phyloP scores from a whole-genome alignment of 2,113 vertebrate genomes.

The Tachysurus vachellii region DNA sequence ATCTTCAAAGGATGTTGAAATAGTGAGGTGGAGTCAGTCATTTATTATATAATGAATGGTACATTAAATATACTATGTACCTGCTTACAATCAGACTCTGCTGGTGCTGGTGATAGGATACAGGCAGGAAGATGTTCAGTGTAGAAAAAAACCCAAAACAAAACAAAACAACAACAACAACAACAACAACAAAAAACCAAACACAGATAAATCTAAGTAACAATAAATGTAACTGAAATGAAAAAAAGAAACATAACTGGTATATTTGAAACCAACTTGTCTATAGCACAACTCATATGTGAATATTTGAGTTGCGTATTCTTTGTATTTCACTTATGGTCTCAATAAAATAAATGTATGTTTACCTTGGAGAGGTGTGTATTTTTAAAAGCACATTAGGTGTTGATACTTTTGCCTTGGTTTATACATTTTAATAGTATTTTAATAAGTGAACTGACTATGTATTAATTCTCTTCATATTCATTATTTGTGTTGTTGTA shows the following conservation, averaged over 20 bases:
- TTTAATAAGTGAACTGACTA: not conserved
- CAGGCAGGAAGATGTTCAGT: not conserved
- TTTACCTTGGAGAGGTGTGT: not conserved
- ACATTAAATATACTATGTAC: not conserved
- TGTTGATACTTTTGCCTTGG: not conserved
- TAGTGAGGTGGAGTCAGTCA: not conserved
- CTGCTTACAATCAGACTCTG: not conserved
- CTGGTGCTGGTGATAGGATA: not conserved
- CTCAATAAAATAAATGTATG: not conserved
- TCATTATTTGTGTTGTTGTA: constrained; percentile 2
- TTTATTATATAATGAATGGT: not conserved
- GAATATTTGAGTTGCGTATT: constrained; percentile 2
- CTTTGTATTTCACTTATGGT: not conserved
- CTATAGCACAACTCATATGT: not conserved
- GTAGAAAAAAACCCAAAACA: too few species aligned
- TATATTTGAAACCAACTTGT: not conserved
- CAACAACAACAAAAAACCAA: not conserved
- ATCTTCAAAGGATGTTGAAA: not conserved
- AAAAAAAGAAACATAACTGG: constrained; percentile 7
- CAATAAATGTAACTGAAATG: constrained; percentile 25
- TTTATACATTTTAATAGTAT: not conserved
- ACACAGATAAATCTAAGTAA: not conserved
- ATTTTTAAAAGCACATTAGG: not conserved
- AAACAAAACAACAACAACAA: not conserved
- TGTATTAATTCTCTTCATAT: not conserved